A percentile compares a stretch with the other conserved stretches of the same genome.
Evolutionary conservation across 1,140 invertebrate genomes (phyloP).

Genomic region (Platorchestia sp.): DNA sequence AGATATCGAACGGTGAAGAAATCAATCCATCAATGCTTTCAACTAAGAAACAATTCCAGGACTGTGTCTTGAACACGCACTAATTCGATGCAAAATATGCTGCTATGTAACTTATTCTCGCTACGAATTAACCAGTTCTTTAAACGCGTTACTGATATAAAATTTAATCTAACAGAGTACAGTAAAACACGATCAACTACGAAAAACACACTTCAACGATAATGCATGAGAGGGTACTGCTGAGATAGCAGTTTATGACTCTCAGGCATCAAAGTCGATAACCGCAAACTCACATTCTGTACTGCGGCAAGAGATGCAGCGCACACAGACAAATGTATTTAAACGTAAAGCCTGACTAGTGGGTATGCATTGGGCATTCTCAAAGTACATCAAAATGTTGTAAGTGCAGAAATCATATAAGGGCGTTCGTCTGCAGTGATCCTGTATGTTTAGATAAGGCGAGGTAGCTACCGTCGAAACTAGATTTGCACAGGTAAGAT

Average conservation of each 20-base stretch:
- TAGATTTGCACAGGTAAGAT: neutral
- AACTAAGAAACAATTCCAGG: neutral
- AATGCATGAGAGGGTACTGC: neutral
- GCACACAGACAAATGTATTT: neutral
- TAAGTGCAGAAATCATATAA: neutral
- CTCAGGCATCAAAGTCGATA: neutral
- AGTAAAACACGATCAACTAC: too few species aligned
- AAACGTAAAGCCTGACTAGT: neutral
- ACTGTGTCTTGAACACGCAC: neutral
- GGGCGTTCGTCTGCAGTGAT: neutral
- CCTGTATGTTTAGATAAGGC: neutral
- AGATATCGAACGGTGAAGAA: neutral
- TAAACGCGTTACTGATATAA: too few species aligned
- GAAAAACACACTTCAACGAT: neutral
- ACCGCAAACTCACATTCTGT: neutral
- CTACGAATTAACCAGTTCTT: too few species aligned
- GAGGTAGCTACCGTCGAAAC: neutral
- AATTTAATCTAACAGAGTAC: too few species aligned
- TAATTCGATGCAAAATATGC: neutral
- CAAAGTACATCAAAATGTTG: neutral
- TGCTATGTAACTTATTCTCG: neutral
- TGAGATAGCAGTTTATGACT: neutral
- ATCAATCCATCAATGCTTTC: neutral
- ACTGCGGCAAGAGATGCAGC: neutral
- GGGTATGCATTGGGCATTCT: neutral